Conservation (phyloP, 2,113 vertebrate species). For the Lepus timidus region DNA sequence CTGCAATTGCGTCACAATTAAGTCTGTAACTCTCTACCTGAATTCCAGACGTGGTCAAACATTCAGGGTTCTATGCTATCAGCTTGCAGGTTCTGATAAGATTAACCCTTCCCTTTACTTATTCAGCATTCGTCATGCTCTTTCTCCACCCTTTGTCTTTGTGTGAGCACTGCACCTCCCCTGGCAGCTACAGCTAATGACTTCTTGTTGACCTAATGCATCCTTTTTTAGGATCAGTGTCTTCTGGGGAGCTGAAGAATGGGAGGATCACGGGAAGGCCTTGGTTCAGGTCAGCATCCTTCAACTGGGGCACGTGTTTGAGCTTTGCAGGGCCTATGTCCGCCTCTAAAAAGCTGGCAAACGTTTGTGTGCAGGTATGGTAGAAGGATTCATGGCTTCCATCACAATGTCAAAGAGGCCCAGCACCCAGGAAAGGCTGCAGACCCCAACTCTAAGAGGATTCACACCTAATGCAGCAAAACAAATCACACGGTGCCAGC, state of each 20-base stretch:
- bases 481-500: conserved; percentile 19
- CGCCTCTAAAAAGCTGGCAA: background rate
- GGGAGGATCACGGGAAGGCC: background rate
- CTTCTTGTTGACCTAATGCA: conserved; percentile 79
- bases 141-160: conserved; percentile 79
- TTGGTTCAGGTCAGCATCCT: background rate
- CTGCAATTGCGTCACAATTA: accelerated
- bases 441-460: background rate
- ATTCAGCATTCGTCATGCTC: conserved; percentile 77
- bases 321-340: background rate
- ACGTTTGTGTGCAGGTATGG: background rate
- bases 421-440: background rate
- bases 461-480: background rate
- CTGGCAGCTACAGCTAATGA: conserved; percentile 74
- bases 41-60: background rate
- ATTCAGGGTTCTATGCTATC: conserved; percentile 26
- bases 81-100: background rate
- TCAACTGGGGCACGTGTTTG: accelerated
- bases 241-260: background rate
- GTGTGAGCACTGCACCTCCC: conserved; percentile 79
- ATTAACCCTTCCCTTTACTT: conserved; percentile 75
- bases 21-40: background rate
- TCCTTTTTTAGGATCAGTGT: conserved; percentile 46
- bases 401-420: background rate
- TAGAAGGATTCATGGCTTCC: background rate